Conservation (phyloP, 1,140 invertebrate genomes). For the Halesus radiatus region DNA sequence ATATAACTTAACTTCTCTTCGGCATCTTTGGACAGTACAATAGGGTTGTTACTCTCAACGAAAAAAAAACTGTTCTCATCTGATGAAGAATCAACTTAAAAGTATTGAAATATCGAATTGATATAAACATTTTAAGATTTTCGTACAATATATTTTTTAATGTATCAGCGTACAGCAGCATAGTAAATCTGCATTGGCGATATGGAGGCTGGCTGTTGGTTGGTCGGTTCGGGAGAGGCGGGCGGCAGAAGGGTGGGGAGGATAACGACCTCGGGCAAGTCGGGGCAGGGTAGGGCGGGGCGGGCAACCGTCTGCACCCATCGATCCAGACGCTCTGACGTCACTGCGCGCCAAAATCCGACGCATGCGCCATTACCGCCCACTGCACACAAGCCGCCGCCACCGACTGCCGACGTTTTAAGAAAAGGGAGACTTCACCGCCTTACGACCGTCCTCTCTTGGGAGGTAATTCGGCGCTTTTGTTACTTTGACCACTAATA, state of each 20-base stretch:
- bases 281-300: neutral
- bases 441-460: neutral
- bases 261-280: conserved; percentile 54
- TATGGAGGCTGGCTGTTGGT: neutral
- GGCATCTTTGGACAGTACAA: no score
- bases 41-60: no score
- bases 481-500: neutral
- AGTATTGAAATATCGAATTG: no score
- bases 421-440: conserved; percentile 12
- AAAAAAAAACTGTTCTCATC: no score
- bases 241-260: conserved; percentile 4
- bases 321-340: conserved; percentile 54
- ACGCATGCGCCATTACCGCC: conserved; percentile 41
- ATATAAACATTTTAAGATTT: no score
- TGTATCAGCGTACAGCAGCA: neutral
- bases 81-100: no score
- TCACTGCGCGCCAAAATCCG: conserved; percentile 52
- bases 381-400: neutral
- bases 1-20: neutral
- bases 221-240: neutral
- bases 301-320: conserved; percentile 48
- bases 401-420: neutral
- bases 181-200: conserved; percentile 9
- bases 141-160: no score
- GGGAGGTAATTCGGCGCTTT: neutral